Evolutionary conservation across 37 sponge, comb jelly and placozoan genomes (phyloP).

Genomic region (Dysidea cf. avara): DNA sequence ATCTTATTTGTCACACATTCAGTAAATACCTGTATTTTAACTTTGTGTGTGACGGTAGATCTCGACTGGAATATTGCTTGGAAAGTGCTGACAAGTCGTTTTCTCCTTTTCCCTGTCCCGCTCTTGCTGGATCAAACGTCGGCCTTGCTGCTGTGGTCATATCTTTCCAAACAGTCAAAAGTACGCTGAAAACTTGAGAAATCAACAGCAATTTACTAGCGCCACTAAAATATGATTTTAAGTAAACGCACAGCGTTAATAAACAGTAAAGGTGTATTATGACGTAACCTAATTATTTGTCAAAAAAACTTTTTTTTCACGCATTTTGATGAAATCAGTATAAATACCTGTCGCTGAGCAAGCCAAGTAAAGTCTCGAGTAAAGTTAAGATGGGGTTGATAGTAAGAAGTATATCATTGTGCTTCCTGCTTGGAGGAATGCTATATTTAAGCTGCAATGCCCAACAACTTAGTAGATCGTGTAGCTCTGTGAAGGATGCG

Average conservation of each 20-base stretch:
- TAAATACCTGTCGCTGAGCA: too few relatives aligned
- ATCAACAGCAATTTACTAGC: too few relatives aligned
- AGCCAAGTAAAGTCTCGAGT: too few relatives aligned
- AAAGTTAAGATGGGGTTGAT: background rate
- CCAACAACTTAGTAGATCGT: too few relatives aligned
- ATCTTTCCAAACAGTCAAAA: background rate
- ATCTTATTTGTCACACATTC: too few relatives aligned
- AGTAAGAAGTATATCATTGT: background rate
- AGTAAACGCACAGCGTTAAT: background rate
- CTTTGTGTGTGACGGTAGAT: constrained; percentile 95
- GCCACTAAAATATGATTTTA: background rate
- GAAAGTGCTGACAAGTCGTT: constrained; percentile 94
- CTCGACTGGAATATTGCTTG: constrained; percentile 97
- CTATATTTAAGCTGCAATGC: too few relatives aligned
- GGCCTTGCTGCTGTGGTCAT: constrained; percentile 99
- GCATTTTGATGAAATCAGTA: too few relatives aligned
- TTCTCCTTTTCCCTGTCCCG: constrained; percentile 95
- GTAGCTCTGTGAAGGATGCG: too few relatives aligned
- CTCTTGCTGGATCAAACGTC: constrained; percentile 96
- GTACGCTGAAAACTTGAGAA: background rate
- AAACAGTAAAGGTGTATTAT: background rate
- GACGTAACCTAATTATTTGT: background rate
- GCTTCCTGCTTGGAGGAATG: too few relatives aligned
- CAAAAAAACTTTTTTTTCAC: too few relatives aligned
- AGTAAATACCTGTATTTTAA: constrained; percentile 92